These are phyloP conservation scores for Agrochola circellaris DNA, from an alignment of 2,888 invertebrate genomes.

Conservation along the genomic window DNA sequence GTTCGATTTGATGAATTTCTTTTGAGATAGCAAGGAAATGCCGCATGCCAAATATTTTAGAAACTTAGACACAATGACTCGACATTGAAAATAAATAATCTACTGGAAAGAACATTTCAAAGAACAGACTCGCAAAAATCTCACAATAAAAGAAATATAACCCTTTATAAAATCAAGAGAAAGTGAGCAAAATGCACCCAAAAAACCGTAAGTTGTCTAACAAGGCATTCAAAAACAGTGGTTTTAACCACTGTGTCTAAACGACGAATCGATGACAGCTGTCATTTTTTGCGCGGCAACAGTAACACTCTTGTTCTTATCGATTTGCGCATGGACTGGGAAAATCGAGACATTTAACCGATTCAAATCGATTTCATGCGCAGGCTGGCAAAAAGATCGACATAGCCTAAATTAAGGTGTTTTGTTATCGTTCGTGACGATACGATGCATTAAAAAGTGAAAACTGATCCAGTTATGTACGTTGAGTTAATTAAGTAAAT, in stretches of 20 bases:
- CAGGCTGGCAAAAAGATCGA: slow-evolving; percentile 26
- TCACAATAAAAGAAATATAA: neutral
- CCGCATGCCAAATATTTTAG: neutral
- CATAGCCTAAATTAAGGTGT: slow-evolving; percentile 17
- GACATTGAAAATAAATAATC: neutral
- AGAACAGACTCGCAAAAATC: neutral
- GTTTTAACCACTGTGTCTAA: slow-evolving; percentile 23
- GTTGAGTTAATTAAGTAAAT: slow-evolving; percentile 2
- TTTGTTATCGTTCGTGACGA: slow-evolving; percentile 15
- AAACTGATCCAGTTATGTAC: slow-evolving; percentile 16
- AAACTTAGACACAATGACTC: neutral
- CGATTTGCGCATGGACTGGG: slow-evolving; percentile 24
- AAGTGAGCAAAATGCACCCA: slow-evolving; percentile 19
- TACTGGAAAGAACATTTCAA: neutral
- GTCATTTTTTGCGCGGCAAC: slow-evolving; percentile 44
- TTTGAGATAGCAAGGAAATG: neutral
- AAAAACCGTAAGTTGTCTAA: slow-evolving; percentile 22
- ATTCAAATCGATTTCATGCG: slow-evolving; percentile 31
- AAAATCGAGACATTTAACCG: slow-evolving; percentile 29
- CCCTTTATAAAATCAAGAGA: slow-evolving; percentile 21
- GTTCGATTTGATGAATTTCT: neutral
- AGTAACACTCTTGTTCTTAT: slow-evolving; percentile 52
- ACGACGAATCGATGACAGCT: slow-evolving; percentile 8
- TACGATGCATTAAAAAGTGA: slow-evolving; percentile 37
- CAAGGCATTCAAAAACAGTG: slow-evolving; percentile 34